Evolutionary conservation across 2,888 invertebrate species (phyloP), one percentile per base, ranked within the genome.

Genomic region (Boloria selene): DNA sequence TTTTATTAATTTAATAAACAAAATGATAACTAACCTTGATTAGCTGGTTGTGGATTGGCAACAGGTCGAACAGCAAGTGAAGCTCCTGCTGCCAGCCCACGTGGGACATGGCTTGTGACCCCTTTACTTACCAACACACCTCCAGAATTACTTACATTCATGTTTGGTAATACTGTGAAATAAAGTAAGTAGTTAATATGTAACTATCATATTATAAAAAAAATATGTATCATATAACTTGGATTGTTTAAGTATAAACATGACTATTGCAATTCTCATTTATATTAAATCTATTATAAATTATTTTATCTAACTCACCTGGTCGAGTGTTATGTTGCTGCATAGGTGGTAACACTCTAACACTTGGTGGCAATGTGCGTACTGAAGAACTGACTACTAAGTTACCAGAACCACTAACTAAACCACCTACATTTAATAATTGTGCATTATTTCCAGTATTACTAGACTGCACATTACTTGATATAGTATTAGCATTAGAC

Each of bases 31-130:
- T 45, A 49, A 82, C 83, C 78, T 76, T 82, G 83, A 62, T 76
- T 75, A 42, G 77, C 79, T 52, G 82, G 82, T 65, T 84, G 85
- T 3, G 79, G 79, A 2, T 94, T 93, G 14, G 94, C 93, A 5
- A 95, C 94, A 64, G 96, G 93, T 0, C 96, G 94, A 7, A 95
- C 94, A 13, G 96, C 94, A 18, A 96, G 93, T 71, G 95, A 96
- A 0, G 96, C 96, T 3, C 96, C 96, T 13, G 95, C 95, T 0
- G 96, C 96, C 16, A 96, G 94, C 1, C 96, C 96, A 66, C 94
- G 80, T 0, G 90, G 89, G 45, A 91, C 92, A 70, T 92, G 91
- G 67, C 89, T 90, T 1, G 87, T 84, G 38, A 85, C 82, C 10
- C 82, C 79, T 70, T 90, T 90, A 72, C 80, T 83, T 7, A 90